Conservation (phyloP, 2,888 invertebrate genomes). For the Tachina grossa region DNA sequence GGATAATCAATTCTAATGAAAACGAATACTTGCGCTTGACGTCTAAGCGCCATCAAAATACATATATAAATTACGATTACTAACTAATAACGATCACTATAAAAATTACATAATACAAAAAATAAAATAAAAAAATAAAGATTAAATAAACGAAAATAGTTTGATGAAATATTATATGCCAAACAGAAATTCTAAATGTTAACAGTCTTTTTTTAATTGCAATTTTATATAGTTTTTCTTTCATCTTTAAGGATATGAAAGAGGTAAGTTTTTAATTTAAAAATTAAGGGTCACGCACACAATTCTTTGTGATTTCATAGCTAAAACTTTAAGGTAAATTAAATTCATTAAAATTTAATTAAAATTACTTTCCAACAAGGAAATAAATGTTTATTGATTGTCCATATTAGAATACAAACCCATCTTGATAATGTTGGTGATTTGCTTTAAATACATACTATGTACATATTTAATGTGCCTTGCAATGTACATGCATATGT, state of each 20-base stretch:
- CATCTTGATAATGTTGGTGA: no score
- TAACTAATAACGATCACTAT: conserved; percentile 34
- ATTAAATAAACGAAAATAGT: conserved; percentile 49
- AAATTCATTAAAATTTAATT: no score
- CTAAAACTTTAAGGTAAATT: no score
- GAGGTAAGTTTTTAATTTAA: conserved; percentile 4
- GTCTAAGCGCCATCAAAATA: conserved; percentile 36
- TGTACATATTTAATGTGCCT: no score
- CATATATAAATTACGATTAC: background rate
- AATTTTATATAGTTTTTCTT: background rate
- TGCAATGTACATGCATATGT: no score
- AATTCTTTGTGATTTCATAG: no score
- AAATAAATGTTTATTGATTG: no score
- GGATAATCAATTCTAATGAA: conserved; percentile 20
- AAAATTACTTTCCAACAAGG: no score
- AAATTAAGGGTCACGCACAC: no score
- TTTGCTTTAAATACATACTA: no score
- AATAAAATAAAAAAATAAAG: conserved; percentile 1
- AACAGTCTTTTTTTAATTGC: conserved; percentile 42
- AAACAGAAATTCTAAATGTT: conserved; percentile 44
- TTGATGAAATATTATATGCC: conserved; percentile 59
- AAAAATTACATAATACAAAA: background rate
- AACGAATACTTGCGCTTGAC: conserved; percentile 37
- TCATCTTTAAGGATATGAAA: background rate
- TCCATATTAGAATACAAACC: no score